Percentiles rank a stretch among this genome's conserved stretches.
Conservation (phyloP, 2,113 vertebrate species). For the Sylvilagus bachmani region DNA sequence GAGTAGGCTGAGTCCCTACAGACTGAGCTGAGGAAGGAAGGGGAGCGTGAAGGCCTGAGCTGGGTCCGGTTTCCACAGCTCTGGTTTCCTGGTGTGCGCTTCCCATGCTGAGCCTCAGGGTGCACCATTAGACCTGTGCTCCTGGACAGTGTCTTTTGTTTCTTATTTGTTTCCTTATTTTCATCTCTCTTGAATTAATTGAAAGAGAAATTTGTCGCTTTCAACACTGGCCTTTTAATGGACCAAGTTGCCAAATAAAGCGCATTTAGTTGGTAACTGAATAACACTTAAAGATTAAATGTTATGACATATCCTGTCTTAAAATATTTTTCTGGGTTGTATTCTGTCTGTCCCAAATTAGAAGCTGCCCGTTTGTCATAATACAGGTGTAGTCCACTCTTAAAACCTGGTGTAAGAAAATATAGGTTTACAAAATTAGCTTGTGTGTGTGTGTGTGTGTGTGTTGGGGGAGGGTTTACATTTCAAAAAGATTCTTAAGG, state of each 20-base stretch:
- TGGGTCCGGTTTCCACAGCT: background rate
- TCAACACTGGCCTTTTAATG: background rate
- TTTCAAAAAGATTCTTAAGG: constrained; percentile 36
- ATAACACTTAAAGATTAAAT: constrained; percentile 22
- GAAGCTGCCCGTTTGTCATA: constrained; percentile 61
- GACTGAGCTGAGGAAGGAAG: background rate
- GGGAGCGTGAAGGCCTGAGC: background rate
- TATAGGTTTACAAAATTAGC: constrained; percentile 33
- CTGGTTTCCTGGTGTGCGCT: background rate
- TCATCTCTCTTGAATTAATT: background rate
- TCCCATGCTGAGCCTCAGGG: background rate
- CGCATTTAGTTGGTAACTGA: background rate
- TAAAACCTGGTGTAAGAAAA: constrained; percentile 50
- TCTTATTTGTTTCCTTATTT: constrained; percentile 17
- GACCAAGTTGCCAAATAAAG: constrained; percentile 1
- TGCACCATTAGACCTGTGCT: background rate
- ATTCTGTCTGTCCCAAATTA: background rate
- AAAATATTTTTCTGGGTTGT: constrained; percentile 29
- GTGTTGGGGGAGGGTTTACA: background rate
- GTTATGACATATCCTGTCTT: constrained; percentile 39
- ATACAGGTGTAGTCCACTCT: constrained; percentile 47
- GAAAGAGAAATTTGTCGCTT: constrained; percentile 19
- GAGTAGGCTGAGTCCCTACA: background rate
- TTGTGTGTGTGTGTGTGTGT: background rate
- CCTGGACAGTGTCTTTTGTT: background rate